Evolutionary conservation across 1,140 invertebrate species (phyloP).

Genomic region (Aradophagus sp.): DNA sequence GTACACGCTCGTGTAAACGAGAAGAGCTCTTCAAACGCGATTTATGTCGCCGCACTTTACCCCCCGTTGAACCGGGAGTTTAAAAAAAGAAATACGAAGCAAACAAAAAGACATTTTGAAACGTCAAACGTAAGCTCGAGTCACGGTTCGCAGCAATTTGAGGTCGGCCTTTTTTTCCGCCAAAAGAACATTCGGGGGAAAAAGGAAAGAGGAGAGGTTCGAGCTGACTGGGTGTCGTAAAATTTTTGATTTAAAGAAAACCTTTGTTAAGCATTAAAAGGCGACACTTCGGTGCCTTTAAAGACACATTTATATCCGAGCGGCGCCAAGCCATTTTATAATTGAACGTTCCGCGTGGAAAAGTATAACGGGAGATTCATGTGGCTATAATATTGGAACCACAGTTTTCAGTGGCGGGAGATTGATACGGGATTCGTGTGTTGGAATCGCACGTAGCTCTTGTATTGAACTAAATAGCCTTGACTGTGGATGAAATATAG

Average conservation of each 20-base stretch:
- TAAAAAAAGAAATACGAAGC: no score
- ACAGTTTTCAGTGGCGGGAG: no score
- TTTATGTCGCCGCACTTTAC: constrained; percentile 43
- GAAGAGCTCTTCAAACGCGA: constrained; percentile 47
- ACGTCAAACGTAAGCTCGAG: constrained; percentile 16
- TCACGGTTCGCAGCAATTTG: constrained; percentile 20
- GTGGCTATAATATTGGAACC: no score
- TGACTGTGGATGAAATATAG: no score
- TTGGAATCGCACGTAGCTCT: no score
- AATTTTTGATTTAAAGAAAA: constrained; percentile 15
- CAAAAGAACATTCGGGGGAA: constrained; percentile 1
- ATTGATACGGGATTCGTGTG: no score
- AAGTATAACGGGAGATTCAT: no score
- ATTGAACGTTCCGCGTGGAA: no score
- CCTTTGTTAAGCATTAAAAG: constrained; percentile 21
- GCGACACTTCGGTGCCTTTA: constrained; percentile 21
- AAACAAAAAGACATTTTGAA: constrained; percentile 8
- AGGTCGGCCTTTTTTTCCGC: constrained; percentile 17
- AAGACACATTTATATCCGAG: constrained; percentile 11
- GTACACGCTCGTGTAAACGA: constrained; percentile 41
- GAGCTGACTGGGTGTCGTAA: constrained; percentile 4
- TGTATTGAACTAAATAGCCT: no score
- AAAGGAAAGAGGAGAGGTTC: no score
- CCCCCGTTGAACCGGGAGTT: constrained; percentile 3
- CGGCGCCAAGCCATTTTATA: constrained; percentile 17